A percentile compares a stretch with the other conserved stretches of the same genome.
phyloP scores from a whole-genome alignment of 2,888 invertebrate species.

The Hylaea fasciaria region DNA sequence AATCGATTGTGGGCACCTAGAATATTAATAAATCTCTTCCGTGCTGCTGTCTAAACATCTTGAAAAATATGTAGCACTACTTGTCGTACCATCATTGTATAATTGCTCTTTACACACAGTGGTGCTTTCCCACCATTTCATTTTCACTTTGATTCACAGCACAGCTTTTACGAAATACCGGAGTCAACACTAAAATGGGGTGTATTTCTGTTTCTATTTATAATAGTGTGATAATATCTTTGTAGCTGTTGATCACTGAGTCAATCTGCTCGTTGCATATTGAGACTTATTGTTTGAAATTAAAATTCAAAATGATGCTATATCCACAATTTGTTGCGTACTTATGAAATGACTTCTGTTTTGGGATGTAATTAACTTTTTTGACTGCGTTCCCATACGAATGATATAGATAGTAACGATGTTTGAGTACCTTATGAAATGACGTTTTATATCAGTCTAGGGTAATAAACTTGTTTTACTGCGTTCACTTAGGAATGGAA shows the following conservation, averaged over 20 bases:
- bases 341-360: neutral
- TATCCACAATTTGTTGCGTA: neutral
- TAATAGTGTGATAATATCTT: no score
- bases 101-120: neutral
- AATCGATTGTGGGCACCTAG: no score
- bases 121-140: conserved; percentile 8
- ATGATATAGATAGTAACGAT: conserved; percentile 41
- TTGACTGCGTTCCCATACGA: conserved; percentile 21
- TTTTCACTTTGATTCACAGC: conserved; percentile 12
- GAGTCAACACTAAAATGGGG: no score
- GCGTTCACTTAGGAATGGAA: conserved; percentile 10
- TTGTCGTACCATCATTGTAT: neutral
- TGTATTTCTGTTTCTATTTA: no score
- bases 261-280: neutral
- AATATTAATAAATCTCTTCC: no score
- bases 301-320: neutral
- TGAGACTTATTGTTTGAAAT: neutral
- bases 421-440: no score
- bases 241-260: no score
- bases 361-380: conserved; percentile 25
- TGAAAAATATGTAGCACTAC: conserved; percentile 1
- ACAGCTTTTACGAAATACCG: neutral
- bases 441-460: conserved; percentile 7
- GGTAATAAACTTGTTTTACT: conserved; percentile 28
- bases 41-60: neutral